Evolutionary conservation across 2,113 vertebrate genomes (phyloP).

Genomic region (Tylochromis polylepis): DNA sequence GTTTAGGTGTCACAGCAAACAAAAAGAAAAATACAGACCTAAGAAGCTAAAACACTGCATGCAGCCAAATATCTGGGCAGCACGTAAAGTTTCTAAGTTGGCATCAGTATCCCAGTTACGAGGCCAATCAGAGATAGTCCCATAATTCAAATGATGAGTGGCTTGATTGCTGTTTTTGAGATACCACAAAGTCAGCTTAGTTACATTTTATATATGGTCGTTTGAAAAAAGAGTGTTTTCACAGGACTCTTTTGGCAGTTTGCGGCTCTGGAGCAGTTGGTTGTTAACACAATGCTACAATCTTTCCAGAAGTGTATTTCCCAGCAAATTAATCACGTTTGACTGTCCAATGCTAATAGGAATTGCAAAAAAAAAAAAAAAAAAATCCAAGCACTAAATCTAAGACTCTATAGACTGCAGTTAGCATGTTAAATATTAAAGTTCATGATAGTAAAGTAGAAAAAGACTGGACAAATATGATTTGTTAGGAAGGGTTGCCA

Average conservation of each 20-base stretch:
- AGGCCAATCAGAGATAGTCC: not conserved
- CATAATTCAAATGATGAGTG: not conserved
- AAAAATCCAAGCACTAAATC: not conserved
- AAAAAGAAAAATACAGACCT: not conserved
- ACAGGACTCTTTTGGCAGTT: not conserved
- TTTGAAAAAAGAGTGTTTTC: not conserved
- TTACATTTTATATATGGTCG: not conserved
- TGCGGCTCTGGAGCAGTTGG: not conserved
- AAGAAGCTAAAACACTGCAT: not conserved
- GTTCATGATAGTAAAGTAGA: not conserved
- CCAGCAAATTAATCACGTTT: rapidly evolving
- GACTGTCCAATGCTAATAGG: not conserved
- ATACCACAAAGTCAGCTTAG: not conserved
- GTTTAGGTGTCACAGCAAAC: not conserved
- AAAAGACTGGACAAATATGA: not conserved
- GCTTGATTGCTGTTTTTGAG: not conserved
- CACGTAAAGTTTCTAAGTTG: not conserved
- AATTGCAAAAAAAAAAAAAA: not conserved
- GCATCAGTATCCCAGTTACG: not conserved
- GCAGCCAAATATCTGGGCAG: not conserved
- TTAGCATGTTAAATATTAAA: not conserved
- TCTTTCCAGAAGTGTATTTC: not conserved
- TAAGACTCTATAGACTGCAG: not conserved
- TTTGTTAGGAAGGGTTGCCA: not conserved
- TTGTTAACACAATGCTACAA: too few species aligned